Percentiles rank a stretch among this genome's conserved stretches.
These are phyloP conservation scores for Vulpes vulpes DNA, from an alignment of 2,113 vertebrate species.

Conservation along the genomic window DNA sequence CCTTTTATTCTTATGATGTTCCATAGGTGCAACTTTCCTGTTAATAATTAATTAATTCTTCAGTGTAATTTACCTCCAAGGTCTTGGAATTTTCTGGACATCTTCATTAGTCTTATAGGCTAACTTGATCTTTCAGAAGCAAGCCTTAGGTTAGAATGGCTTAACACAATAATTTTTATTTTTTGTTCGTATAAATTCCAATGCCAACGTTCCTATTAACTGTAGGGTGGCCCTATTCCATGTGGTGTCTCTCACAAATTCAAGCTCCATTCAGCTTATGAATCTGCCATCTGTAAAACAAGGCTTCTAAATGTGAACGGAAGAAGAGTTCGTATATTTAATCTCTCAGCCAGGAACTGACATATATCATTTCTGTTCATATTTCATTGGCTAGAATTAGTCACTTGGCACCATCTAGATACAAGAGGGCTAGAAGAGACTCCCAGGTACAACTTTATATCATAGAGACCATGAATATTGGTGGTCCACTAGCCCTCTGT, in stretches of 20 bases:
- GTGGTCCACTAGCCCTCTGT: not conserved
- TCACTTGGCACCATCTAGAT: not conserved
- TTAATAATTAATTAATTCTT: constrained; percentile 51
- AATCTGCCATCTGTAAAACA: not conserved
- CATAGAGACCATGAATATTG: not conserved
- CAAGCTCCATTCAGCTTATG: not conserved
- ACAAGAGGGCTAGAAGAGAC: not conserved
- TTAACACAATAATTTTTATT: not conserved
- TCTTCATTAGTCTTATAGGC: not conserved
- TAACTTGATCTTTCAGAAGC: not conserved
- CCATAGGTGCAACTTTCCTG: not conserved
- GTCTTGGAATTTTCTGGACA: not conserved
- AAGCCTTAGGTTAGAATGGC: not conserved
- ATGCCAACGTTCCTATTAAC: not conserved
- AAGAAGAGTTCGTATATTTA: not conserved
- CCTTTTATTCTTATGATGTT: not conserved
- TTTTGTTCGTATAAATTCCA: not conserved
- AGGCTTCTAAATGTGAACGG: not conserved
- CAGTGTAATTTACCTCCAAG: not conserved
- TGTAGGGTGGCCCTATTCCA: not conserved
- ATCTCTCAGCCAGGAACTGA: not conserved
- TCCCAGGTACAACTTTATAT: not conserved
- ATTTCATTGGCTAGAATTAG: not conserved
- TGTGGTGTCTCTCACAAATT: constrained; percentile 5
- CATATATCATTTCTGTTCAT: not conserved